phyloP scores from a whole-genome alignment of 2,113 vertebrate species.

The Hucho hucho region DNA sequence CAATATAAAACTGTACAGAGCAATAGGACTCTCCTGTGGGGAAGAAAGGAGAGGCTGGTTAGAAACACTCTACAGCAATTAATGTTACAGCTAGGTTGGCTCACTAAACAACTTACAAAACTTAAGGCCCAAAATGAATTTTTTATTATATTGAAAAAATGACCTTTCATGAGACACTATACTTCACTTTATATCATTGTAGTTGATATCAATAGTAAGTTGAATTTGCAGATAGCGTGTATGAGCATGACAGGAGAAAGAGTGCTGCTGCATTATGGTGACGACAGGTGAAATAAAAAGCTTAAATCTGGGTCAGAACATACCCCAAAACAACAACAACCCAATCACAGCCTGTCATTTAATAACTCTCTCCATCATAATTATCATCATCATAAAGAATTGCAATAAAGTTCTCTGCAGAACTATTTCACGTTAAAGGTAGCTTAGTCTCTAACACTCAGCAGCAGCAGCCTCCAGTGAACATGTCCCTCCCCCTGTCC shows the following conservation, averaged over 20 bases:
- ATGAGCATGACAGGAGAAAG: neutral
- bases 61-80: neutral
- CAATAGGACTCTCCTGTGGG: conserved; percentile 87
- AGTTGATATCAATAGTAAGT: neutral
- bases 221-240: neutral
- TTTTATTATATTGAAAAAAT: neutral
- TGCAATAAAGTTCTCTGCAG: neutral
- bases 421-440: neutral
- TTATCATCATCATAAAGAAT: neutral
- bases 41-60: conserved; percentile 42
- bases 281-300: too few species aligned
- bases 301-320: too few species aligned
- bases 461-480: neutral
- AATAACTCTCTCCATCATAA: neutral
- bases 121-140: neutral
- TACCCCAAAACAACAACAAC: neutral
- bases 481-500: neutral
- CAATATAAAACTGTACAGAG: conserved; percentile 87
- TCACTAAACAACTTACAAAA: neutral
- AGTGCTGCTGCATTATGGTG: too few species aligned
- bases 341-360: neutral
- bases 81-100: neutral
- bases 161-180: too few species aligned
- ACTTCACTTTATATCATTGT: neutral
- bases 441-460: neutral